Evolutionary conservation across 2,888 invertebrate species (phyloP).

Genomic region (Globia sparganii): DNA sequence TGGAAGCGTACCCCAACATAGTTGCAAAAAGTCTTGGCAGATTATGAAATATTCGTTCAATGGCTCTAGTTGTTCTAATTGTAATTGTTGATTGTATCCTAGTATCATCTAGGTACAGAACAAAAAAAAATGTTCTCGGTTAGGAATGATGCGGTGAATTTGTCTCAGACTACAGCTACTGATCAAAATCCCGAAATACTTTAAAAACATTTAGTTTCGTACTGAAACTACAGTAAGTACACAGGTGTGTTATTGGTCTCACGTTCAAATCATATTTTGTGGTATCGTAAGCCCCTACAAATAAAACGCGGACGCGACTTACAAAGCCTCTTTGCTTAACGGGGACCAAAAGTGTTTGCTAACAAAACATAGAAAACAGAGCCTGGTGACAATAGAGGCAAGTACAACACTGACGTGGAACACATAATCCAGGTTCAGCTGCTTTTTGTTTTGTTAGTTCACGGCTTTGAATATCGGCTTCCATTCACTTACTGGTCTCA

Average conservation of each 20-base stretch:
- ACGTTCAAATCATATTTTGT: background rate
- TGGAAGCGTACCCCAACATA: no score
- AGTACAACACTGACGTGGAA: background rate
- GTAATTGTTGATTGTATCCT: no score
- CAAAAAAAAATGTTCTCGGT: background rate
- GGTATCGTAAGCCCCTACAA: background rate
- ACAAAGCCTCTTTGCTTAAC: background rate
- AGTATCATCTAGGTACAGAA: background rate
- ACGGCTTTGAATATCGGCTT: conserved; percentile 24
- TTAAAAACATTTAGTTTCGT: background rate
- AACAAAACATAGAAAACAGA: conserved; percentile 10
- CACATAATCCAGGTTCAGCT: conserved; percentile 16
- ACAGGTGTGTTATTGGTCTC: background rate
- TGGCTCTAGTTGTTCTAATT: background rate
- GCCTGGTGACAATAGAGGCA: background rate
- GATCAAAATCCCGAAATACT: background rate
- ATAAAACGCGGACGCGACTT: background rate
- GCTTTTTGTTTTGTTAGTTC: conserved; percentile 21
- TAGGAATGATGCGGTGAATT: background rate
- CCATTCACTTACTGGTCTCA: conserved; percentile 23
- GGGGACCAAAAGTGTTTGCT: conserved; percentile 7
- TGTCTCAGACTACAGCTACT: background rate
- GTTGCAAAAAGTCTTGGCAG: no score
- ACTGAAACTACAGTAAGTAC: no score
- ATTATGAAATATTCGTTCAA: background rate